Conservation (phyloP, 2,797 vertebrate species). For the Danio jaintianensis region DNA sequence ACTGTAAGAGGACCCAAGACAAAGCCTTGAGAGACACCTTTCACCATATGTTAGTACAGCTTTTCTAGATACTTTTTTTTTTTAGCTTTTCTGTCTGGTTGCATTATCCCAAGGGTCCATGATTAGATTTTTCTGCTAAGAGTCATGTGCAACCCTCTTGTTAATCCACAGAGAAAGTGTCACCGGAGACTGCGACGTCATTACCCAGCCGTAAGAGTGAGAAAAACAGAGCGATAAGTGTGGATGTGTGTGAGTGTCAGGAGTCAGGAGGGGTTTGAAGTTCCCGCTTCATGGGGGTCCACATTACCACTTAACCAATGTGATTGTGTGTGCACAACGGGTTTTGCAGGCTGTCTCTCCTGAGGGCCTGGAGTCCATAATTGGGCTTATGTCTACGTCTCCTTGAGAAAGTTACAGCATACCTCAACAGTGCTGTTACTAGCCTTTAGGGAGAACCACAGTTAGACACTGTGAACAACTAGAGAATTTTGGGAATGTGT, state of each 20-base stretch:
- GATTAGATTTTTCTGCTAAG: slow-evolving; percentile 70
- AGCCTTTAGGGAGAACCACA: slow-evolving; percentile 51
- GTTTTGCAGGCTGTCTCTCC: slow-evolving; percentile 34
- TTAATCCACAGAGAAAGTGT: slow-evolving; percentile 62
- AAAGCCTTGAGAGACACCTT: slow-evolving; percentile 57
- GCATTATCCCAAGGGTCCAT: slow-evolving; percentile 51
- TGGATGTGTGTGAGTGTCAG: slow-evolving; percentile 29
- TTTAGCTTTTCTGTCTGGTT: slow-evolving; percentile 57
- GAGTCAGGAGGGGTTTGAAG: slow-evolving; percentile 33
- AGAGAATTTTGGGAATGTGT: slow-evolving; percentile 52
- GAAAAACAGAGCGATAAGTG: slow-evolving; percentile 27
- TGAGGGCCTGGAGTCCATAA: slow-evolving; percentile 46
- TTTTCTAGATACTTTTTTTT: slow-evolving; percentile 77
- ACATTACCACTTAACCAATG: slow-evolving; percentile 31
- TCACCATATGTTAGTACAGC: slow-evolving; percentile 53
- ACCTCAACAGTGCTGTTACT: slow-evolving; percentile 38
- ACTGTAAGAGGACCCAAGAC: slow-evolving; percentile 72
- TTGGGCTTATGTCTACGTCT: slow-evolving; percentile 62
- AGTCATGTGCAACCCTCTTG: slow-evolving; percentile 55
- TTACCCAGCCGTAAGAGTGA: slow-evolving; percentile 39
- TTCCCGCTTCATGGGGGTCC: not conserved
- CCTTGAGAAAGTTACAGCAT: slow-evolving; percentile 40
- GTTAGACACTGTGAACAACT: slow-evolving; percentile 36
- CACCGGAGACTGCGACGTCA: slow-evolving; percentile 37
- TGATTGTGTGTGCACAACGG: slow-evolving; percentile 30